Evolutionary conservation across 2,888 invertebrate genomes (phyloP).

Genomic region (Bursaphelenchus okinawaensis): DNA sequence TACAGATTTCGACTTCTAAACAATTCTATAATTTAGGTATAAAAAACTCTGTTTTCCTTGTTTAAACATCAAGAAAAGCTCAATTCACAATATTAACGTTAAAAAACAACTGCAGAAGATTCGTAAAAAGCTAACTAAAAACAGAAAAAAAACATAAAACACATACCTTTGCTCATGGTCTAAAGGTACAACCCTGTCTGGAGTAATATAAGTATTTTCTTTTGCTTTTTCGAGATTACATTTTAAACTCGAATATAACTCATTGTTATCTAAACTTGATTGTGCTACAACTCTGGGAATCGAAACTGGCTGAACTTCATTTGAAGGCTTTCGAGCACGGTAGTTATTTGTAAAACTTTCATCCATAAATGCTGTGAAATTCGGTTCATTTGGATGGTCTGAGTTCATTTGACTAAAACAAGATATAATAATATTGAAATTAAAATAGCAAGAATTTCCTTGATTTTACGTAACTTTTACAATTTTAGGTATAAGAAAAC

Average conservation of each 20-base stretch:
- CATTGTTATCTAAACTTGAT: background rate
- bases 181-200: background rate
- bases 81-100: background rate
- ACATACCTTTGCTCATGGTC: background rate
- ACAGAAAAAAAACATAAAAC: background rate
- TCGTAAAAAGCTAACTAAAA: background rate
- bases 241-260: background rate
- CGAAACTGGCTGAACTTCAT: background rate
- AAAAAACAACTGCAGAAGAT: background rate
- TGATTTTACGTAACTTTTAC: too few species aligned
- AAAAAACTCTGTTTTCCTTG: background rate
- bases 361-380: background rate
- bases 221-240: background rate
- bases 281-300: too few species aligned
- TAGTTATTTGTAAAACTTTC: background rate
- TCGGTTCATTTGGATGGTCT: background rate
- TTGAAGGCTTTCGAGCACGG: background rate
- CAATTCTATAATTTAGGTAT: background rate
- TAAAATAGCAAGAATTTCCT: too few species aligned
- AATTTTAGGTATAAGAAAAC: too few species aligned
- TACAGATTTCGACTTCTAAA: background rate
- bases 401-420: background rate
- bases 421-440: too few species aligned
- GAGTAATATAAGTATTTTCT: background rate
- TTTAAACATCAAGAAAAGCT: background rate